Conservation (phyloP, 2,888 invertebrate species). For the Pimpla rufipes region DNA sequence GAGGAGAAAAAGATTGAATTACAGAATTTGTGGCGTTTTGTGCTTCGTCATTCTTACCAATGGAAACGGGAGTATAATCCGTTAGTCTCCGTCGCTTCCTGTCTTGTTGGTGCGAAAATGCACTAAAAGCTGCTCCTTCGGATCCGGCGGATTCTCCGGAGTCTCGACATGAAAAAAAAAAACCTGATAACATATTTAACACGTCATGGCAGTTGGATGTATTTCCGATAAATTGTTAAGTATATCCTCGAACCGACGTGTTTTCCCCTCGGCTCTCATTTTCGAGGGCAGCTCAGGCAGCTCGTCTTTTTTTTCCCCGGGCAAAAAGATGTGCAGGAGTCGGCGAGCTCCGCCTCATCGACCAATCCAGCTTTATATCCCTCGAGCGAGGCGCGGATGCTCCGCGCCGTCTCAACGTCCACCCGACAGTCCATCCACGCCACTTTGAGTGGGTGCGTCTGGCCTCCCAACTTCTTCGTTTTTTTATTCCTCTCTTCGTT, state of each 20-base stretch:
- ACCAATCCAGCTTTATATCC: slow-evolving; percentile 31
- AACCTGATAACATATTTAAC: neutral
- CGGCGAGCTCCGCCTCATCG: slow-evolving; percentile 2
- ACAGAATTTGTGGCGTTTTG: neutral
- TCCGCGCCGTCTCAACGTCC: slow-evolving; percentile 23
- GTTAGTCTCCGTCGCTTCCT: neutral
- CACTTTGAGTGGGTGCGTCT: slow-evolving; percentile 1
- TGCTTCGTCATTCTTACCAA: neutral
- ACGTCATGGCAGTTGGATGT: neutral
- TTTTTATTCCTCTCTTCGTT: neutral
- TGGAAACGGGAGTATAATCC: neutral
- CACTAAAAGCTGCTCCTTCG: neutral
- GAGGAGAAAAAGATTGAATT: neutral
- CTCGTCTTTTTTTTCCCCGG: neutral
- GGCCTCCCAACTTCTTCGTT: slow-evolving; percentile 5
- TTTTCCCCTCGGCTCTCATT: slow-evolving; percentile 2
- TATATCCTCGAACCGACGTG: neutral
- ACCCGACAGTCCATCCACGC: slow-evolving; percentile 20
- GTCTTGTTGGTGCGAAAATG: neutral
- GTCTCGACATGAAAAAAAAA: neutral
- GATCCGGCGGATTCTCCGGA: neutral
- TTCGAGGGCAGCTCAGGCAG: neutral
- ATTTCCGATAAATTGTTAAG: slow-evolving; percentile 31
- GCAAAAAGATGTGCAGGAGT: slow-evolving; percentile 10
- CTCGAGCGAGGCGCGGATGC: slow-evolving; percentile 12